Base-by-base conservation (phyloP, 2,888 invertebrate genomes). In the Machimus rusticus region DNA sequence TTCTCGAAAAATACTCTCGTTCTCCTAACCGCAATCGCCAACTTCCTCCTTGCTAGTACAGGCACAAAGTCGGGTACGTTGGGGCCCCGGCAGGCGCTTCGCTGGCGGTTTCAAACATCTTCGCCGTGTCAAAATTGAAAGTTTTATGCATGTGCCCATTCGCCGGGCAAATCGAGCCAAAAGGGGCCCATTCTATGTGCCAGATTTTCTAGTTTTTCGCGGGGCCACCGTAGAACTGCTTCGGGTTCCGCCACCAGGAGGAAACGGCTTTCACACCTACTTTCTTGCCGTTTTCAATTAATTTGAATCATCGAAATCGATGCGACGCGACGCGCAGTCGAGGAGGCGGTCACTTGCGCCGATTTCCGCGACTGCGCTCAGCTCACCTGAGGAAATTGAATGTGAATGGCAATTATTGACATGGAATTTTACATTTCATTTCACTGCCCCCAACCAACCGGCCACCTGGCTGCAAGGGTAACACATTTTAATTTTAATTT, bases 221-320 rank as follows among this genome's bases (percentile, higher is more conserved):
- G 66, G 28, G 66, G 28, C 66, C 66, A 28, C 81, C 82, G 66
- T 84, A 84, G 82, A 84, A 84, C 82, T 37, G n/a, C 82, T 84
- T 84, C 82, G 37, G 37, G 39, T 84, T 66, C 28, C 16, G 23
- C 51, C 79, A n/a, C 16, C 51, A 66, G 57, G 82, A 23, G 57
- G 74, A 74, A 85, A 76, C 86, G 74, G 78, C 86, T 86, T 86
- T 86, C 86, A 86, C 86, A 86, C 86, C 86, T 86, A 78, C 86
- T 86, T 86, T 86, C 86, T 37, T 43, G 57, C 86, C 57, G 39
- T 31, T 86, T 86, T 86, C 86, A 86, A 86, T 86, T 86, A 79
- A 86, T 79, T 79, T 37, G 19, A 79, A 39, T 86, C 66, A 66
- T 28, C 78, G 66, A 86, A 85, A 85, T 74, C 51, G 74, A 85